A percentile compares a stretch with the other conserved stretches of the same genome.
Evolutionary conservation across 2,888 invertebrate genomes (phyloP).

Genomic region (Acrobasis repandana): DNA sequence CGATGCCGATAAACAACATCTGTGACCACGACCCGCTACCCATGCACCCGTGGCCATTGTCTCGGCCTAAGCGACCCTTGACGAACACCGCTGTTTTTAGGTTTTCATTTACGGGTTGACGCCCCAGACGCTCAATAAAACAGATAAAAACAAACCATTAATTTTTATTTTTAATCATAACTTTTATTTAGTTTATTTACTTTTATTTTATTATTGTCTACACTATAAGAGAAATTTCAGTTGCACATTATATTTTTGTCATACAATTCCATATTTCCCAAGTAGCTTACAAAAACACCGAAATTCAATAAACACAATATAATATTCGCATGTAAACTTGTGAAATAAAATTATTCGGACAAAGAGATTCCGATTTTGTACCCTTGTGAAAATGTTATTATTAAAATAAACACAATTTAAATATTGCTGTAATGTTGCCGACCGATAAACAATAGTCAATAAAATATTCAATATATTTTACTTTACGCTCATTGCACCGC

Average conservation of each 20-base stretch:
- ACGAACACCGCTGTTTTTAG: conserved; percentile 46
- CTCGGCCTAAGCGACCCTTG: conserved; percentile 50
- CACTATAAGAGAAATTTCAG: neutral
- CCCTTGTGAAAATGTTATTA: conserved; percentile 24
- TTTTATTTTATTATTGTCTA: too few species aligned
- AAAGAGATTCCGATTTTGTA: conserved; percentile 4
- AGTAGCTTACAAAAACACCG: neutral
- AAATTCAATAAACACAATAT: conserved; percentile 10
- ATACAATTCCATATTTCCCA: neutral
- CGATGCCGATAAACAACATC: conserved; percentile 73
- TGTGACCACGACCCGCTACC: conserved; percentile 58
- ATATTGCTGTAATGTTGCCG: conserved; percentile 42
- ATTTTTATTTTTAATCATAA: neutral
- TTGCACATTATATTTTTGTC: neutral
- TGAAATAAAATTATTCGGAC: conserved; percentile 10
- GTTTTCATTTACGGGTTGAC: conserved; percentile 38
- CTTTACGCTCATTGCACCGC: conserved; percentile 43
- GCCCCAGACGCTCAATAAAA: conserved; percentile 15
- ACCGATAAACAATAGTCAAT: conserved; percentile 60
- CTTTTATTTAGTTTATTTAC: too few species aligned
- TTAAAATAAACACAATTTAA: conserved; percentile 27
- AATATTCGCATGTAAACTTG: neutral
- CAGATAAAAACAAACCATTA: conserved; percentile 1
- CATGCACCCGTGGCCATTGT: conserved; percentile 45
- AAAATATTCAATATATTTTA: conserved; percentile 62